Evolutionary conservation across 2,888 invertebrate genomes (phyloP).

Genomic region (Eupithecia abbreviata): DNA sequence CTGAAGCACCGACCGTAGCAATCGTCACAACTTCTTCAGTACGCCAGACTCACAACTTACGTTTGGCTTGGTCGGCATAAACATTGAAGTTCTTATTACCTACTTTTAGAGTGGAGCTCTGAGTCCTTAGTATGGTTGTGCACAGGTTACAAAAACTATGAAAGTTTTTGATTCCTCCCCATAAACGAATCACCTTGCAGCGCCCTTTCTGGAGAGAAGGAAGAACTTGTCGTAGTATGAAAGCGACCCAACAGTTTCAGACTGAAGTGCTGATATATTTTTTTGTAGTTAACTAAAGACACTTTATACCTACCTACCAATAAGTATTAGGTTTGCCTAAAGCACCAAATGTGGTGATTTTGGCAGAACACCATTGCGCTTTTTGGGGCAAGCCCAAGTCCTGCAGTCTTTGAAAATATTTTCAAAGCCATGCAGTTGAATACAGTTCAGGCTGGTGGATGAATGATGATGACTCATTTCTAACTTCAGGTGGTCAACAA

Average conservation of each 20-base stretch:
- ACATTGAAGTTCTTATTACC: conserved; percentile 1
- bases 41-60: conserved; percentile 3
- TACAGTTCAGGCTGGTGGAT: background rate
- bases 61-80: conserved; percentile 2
- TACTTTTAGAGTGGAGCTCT: background rate
- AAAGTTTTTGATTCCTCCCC: background rate
- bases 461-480: conserved; percentile 28
- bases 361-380: background rate
- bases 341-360: too few relatives aligned
- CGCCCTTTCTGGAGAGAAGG: background rate
- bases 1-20: conserved; percentile 6
- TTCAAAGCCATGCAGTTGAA: background rate
- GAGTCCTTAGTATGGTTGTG: background rate
- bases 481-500: conserved; percentile 69
- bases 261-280: too few relatives aligned
- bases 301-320: too few relatives aligned
- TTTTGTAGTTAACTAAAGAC: too few relatives aligned
- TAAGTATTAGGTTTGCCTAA: too few relatives aligned
- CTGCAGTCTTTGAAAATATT: background rate
- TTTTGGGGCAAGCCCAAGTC: background rate
- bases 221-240: background rate
- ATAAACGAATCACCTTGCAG: background rate
- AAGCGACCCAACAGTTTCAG: background rate
- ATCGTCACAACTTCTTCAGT: conserved; percentile 1
- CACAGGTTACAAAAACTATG: background rate